These are phyloP conservation scores for Morus bassanus DNA, from an alignment of 2,797 vertebrate genomes.

Conservation along the genomic window DNA sequence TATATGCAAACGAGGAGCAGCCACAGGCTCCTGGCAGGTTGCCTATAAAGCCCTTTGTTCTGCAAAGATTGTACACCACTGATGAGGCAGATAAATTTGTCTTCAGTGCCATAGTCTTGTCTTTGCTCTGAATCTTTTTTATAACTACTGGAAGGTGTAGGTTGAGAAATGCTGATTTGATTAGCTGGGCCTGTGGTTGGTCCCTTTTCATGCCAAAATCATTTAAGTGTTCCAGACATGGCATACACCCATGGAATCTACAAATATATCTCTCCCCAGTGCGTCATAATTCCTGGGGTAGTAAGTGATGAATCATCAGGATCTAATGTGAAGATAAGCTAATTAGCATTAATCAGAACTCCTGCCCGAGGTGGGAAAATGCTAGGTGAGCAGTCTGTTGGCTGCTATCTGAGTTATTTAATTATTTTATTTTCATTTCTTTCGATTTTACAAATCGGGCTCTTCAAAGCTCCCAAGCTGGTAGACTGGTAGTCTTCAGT, in stretches of 20 bases:
- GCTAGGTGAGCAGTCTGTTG: conserved; percentile 62
- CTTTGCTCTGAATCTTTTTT: conserved; percentile 55
- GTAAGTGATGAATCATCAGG: conserved; percentile 68
- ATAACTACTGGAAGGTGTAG: conserved; percentile 63
- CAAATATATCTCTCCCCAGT: conserved; percentile 62
- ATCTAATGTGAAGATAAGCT: conserved; percentile 65
- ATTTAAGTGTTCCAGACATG: conserved; percentile 65
- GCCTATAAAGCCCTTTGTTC: conserved; percentile 47
- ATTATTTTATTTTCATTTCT: conserved; percentile 51
- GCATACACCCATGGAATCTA: conserved; percentile 69
- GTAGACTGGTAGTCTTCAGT: neutral
- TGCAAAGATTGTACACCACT: conserved; percentile 36
- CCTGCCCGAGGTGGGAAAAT: conserved; percentile 64
- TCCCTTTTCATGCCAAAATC: conserved; percentile 65
- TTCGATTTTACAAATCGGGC: neutral
- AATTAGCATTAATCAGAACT: conserved; percentile 68
- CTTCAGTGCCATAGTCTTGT: conserved; percentile 61
- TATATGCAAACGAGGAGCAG: conserved; percentile 63
- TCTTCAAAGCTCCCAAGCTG: neutral
- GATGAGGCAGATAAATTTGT: conserved; percentile 68
- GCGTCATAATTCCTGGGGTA: conserved; percentile 68
- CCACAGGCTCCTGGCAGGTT: conserved; percentile 62
- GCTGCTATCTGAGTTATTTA: conserved; percentile 29
- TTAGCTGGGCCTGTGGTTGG: conserved; percentile 68
- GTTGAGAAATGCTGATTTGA: conserved; percentile 68